phyloP scores from a whole-genome alignment of 2,113 vertebrate genomes.

The Grallaria varia region DNA sequence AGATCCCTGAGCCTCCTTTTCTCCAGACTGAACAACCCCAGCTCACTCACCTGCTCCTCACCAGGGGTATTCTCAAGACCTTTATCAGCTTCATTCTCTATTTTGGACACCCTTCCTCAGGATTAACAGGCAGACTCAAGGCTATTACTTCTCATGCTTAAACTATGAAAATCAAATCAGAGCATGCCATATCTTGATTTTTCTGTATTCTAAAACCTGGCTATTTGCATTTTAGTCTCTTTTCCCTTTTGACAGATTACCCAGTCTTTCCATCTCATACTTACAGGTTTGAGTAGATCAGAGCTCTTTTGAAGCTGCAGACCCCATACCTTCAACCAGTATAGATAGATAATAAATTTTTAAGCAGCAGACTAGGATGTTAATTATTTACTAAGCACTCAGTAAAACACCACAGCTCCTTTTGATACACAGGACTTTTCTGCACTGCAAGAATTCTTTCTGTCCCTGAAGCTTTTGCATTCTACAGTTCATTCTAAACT shows the following conservation, averaged over 20 bases:
- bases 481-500: neutral
- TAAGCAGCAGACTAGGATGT: neutral
- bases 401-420: neutral
- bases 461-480: neutral
- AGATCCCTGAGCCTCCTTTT: neutral
- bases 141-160: neutral
- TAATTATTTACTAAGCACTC: neutral
- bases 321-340: neutral
- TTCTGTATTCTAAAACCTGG: neutral
- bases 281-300: neutral
- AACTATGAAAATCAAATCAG: neutral
- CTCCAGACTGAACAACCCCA: neutral
- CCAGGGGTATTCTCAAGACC: neutral
- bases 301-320: neutral
- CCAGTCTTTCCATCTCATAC: neutral
- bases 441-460: neutral
- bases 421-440: neutral
- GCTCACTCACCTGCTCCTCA: rapidly evolving
- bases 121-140: neutral
- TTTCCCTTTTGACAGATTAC: neutral
- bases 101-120: neutral
- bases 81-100: neutral
- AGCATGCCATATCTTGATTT: neutral
- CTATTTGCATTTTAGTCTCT: neutral
- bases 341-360: neutral